Conservation (phyloP, 2,797 vertebrate species). For the Dryobates pubescens region DNA sequence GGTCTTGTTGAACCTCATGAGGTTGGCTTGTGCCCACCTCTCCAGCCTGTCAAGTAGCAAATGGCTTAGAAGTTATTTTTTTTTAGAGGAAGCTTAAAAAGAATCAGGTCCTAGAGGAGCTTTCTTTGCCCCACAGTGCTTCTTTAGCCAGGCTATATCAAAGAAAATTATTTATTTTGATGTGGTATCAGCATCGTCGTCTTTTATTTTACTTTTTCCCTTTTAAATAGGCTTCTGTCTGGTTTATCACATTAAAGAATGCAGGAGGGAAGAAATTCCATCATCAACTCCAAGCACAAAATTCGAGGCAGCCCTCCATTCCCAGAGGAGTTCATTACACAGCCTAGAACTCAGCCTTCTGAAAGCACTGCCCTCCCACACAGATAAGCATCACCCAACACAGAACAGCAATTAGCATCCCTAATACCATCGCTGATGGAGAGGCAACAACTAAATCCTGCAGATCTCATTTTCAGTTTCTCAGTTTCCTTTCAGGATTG, state of each 20-base stretch:
- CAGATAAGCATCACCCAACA: slow-evolving; percentile 21
- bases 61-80: not conserved
- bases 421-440: not conserved
- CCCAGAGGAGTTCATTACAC: slow-evolving; percentile 33
- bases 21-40: no score
- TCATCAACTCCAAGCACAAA: not conserved
- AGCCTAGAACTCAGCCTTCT: slow-evolving; percentile 11
- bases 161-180: slow-evolving; percentile 2
- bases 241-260: slow-evolving; percentile 35
- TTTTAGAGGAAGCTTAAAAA: slow-evolving; percentile 29
- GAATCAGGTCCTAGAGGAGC: not conserved
- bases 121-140: not conserved
- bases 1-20: no score
- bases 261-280: slow-evolving; percentile 20
- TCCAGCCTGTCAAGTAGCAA: not conserved
- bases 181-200: fast-evolving
- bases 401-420: slow-evolving; percentile 12
- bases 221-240: not conserved
- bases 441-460: not conserved
- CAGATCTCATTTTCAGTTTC: not conserved
- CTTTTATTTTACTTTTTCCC: not conserved
- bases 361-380: slow-evolving; percentile 34
- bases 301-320: not conserved
- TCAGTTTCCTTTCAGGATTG: not conserved
- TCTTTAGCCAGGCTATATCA: not conserved